These are phyloP conservation scores for Aptenodytes patagonicus DNA, from an alignment of 2,113 vertebrate genomes.

Conservation along the genomic window DNA sequence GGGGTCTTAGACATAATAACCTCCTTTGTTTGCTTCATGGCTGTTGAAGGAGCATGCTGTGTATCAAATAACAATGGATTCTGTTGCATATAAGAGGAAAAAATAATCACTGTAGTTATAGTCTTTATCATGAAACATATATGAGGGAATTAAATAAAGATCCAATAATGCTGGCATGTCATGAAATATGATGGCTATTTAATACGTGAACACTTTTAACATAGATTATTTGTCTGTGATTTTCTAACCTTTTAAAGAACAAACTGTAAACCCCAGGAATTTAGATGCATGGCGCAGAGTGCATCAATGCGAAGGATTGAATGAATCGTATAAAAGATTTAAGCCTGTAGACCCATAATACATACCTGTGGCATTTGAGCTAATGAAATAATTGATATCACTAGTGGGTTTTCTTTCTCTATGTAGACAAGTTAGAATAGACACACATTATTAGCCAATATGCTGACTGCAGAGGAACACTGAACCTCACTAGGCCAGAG, in stretches of 20 bases:
- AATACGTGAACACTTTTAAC: not conserved
- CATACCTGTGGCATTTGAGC: not conserved
- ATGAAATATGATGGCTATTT: not conserved
- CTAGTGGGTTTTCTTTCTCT: not conserved
- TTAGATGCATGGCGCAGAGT: not conserved
- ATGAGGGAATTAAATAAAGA: not conserved
- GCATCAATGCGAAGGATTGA: not conserved
- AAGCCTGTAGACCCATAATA: not conserved
- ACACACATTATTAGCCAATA: not conserved
- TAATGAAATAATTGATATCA: not conserved
- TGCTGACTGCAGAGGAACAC: not conserved
- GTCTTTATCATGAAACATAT: not conserved
- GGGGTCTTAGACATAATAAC: not conserved
- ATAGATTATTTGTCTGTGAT: not conserved
- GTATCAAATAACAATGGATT: not conserved
- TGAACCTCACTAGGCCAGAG: not conserved
- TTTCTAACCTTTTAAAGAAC: not conserved
- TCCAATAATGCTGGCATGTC: not conserved
- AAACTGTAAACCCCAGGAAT: not conserved
- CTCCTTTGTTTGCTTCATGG: not conserved
- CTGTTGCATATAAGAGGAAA: not conserved
- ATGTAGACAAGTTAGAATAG: not conserved
- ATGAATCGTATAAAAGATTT: not conserved
- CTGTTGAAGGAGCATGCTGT: not conserved
- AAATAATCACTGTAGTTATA: not conserved